Conservation (phyloP, 2,888 invertebrate genomes). For the Drosophila mayaguana region DNA sequence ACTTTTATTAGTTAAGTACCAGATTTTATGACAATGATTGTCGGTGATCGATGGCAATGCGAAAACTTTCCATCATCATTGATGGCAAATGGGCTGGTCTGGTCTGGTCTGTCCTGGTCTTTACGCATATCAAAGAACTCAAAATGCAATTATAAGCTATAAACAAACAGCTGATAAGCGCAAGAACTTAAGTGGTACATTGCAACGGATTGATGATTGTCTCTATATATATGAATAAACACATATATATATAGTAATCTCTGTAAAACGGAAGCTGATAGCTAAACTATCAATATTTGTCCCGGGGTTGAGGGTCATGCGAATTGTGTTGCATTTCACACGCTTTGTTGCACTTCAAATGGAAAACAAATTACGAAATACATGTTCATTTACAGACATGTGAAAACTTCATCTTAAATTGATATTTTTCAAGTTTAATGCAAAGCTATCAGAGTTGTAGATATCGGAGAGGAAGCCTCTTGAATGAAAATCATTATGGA, state of each 20-base stretch:
- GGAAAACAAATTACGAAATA: slow-evolving; percentile 1
- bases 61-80: slow-evolving; percentile 57
- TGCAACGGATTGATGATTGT: slow-evolving; percentile 41
- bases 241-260: not conserved
- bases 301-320: slow-evolving; percentile 4
- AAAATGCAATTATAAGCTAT: slow-evolving; percentile 42
- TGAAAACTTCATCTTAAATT: slow-evolving; percentile 3
- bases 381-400: not conserved
- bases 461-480: slow-evolving; percentile 31
- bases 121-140: slow-evolving; percentile 29
- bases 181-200: slow-evolving; percentile 38
- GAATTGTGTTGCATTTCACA: slow-evolving; percentile 38
- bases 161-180: slow-evolving; percentile 51
- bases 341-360: slow-evolving; percentile 19
- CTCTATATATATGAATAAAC: not conserved
- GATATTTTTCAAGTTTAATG: slow-evolving; percentile 32
- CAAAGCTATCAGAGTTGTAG: slow-evolving; percentile 18
- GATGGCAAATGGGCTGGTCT: slow-evolving; percentile 24
- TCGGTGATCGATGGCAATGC: slow-evolving; percentile 60
- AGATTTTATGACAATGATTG: slow-evolving; percentile 38
- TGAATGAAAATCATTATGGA: slow-evolving; percentile 12
- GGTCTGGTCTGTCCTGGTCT: slow-evolving; percentile 1
- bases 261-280: slow-evolving; percentile 45
- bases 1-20: slow-evolving; percentile 23
- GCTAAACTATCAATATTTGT: slow-evolving; percentile 1